phyloP scores from a whole-genome alignment of 2,113 vertebrate genomes.

The Brevimyrus niger region DNA sequence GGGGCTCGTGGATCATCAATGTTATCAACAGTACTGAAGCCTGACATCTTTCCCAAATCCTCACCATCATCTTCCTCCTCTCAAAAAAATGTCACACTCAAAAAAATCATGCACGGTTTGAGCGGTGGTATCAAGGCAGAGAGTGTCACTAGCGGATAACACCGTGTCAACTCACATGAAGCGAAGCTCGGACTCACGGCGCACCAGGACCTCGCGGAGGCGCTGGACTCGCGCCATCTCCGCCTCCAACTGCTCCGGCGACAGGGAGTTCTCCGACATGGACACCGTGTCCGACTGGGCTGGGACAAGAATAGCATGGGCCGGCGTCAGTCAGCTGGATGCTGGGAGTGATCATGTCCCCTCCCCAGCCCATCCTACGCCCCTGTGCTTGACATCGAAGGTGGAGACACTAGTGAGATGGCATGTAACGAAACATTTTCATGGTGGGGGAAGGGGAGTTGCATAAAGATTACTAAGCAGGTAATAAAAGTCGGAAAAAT shows the following conservation, averaged over 20 bases:
- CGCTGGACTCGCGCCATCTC: conserved; percentile 95
- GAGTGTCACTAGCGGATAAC: not conserved
- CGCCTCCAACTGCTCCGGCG: conserved; percentile 90
- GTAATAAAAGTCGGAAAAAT: not conserved
- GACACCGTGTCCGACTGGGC: conserved; percentile 81
- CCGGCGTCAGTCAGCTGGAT: not conserved
- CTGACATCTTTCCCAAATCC: not conserved
- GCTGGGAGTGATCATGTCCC: not conserved
- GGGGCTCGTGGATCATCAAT: not conserved
- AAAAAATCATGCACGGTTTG: not conserved
- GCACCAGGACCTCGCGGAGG: conserved; percentile 91
- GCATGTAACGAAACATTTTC: not conserved
- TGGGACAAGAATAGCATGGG: conserved; percentile 38
- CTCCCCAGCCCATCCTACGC: not conserved
- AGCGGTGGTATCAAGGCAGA: not conserved
- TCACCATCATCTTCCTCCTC: not conserved
- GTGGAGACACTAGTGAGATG: not conserved
- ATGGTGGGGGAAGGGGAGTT: not conserved
- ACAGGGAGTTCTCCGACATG: conserved; percentile 92
- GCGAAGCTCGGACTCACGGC: conserved; percentile 92
- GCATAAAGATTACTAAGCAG: not conserved
- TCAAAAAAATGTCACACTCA: not conserved
- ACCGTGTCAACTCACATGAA: conserved; percentile 82
- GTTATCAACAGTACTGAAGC: not conserved
- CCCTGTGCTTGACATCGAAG: not conserved